Percentiles rank a stretch among this genome's conserved stretches.
Conservation (phyloP, 2,888 invertebrate genomes). For the Bembecia ichneumoniformis region DNA sequence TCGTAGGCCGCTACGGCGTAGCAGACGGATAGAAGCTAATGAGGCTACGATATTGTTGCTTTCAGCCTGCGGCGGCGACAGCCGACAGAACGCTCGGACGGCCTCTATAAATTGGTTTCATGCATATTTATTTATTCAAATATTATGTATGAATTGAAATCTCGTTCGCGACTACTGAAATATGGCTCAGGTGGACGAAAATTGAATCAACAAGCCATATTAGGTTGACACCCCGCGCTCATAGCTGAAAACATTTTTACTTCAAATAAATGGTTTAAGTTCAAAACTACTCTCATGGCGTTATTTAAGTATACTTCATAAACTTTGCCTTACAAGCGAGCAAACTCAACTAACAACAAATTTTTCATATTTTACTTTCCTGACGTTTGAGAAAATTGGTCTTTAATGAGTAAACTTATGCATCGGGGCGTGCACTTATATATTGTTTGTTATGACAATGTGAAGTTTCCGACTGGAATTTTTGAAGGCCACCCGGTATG, state of each 20-base stretch:
- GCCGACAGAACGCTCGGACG: slow-evolving; percentile 17
- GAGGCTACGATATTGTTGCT: slow-evolving; percentile 59
- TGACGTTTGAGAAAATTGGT: slow-evolving; percentile 39
- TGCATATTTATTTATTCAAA: slow-evolving; percentile 74
- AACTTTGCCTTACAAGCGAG: slow-evolving; percentile 22
- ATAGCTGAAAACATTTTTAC: slow-evolving; percentile 20
- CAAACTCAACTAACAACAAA: slow-evolving; percentile 25
- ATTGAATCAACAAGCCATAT: slow-evolving; percentile 61
- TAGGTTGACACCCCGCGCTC: slow-evolving; percentile 37
- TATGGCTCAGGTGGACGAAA: slow-evolving; percentile 51
- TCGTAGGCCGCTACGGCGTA: slow-evolving; percentile 38
- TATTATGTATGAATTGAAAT: slow-evolving; percentile 69
- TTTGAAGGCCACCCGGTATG: no score
- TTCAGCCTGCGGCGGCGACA: slow-evolving; percentile 31
- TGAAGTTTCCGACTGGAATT: not conserved
- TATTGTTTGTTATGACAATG: slow-evolving; percentile 17
- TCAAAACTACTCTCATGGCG: slow-evolving; percentile 22
- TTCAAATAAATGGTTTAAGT: slow-evolving; percentile 16
- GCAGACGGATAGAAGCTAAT: slow-evolving; percentile 45
- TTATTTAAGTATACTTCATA: slow-evolving; percentile 33
- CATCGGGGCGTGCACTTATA: slow-evolving; percentile 25
- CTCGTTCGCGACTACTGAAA: slow-evolving; percentile 61
- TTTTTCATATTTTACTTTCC: slow-evolving; percentile 34
- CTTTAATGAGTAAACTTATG: slow-evolving; percentile 46
- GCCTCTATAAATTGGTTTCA: slow-evolving; percentile 70